Evolutionary conservation across 2,888 invertebrate genomes (phyloP).

Genomic region (Diarsia dahlii): DNA sequence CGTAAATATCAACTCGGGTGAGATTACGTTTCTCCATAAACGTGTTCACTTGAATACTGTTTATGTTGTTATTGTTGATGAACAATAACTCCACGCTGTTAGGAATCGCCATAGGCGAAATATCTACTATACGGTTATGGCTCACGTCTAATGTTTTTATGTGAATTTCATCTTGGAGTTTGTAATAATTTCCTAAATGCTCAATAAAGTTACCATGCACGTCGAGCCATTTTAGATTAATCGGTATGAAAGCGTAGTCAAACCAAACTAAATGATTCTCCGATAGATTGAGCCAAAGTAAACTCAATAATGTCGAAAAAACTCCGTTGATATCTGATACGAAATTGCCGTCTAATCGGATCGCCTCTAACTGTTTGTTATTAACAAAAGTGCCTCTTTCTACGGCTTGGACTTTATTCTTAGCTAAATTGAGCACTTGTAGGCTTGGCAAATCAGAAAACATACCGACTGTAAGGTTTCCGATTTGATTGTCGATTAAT

Average conservation of each 20-base stretch:
- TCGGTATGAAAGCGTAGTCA: conserved; percentile 97
- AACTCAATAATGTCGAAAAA: conserved; percentile 94
- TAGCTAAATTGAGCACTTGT: conserved; percentile 96
- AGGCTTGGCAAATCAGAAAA: conserved; percentile 95
- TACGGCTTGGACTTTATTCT: conserved; percentile 96
- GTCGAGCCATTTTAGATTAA: conserved; percentile 97
- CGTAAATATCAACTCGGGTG: conserved; percentile 97
- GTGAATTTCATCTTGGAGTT: conserved; percentile 94
- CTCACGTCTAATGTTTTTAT: conserved; percentile 97
- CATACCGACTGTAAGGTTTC: conserved; percentile 95
- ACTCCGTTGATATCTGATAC: conserved; percentile 97
- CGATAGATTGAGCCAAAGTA: conserved; percentile 96
- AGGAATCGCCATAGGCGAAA: conserved; percentile 95
- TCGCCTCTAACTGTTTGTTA: conserved; percentile 95
- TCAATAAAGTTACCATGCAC: conserved; percentile 97
- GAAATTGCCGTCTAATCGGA: conserved; percentile 96
- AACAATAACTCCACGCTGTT: conserved; percentile 96
- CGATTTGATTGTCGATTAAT: conserved; percentile 97
- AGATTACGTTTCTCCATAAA: conserved; percentile 96
- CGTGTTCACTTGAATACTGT: conserved; percentile 95
- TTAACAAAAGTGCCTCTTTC: conserved; percentile 96
- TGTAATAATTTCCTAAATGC: conserved; percentile 96
- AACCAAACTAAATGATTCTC: conserved; percentile 98
- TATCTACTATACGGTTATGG: conserved; percentile 95
- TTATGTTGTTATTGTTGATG: conserved; percentile 97